These are phyloP conservation scores for Thumatha senex DNA, from an alignment of 2,888 invertebrate genomes.

Conservation along the genomic window DNA sequence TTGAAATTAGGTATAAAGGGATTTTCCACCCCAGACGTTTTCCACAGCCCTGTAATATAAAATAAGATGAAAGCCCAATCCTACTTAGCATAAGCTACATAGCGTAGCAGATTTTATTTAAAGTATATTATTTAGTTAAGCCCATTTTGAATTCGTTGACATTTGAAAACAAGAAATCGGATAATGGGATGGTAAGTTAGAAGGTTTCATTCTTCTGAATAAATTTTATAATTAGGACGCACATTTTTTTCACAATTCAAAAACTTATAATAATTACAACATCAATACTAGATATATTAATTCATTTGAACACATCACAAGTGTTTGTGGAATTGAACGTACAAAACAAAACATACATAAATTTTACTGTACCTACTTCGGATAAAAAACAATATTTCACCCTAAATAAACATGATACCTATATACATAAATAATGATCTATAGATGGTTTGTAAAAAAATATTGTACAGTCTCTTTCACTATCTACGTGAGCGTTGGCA, in stretches of 20 bases:
- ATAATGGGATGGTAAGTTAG: slow-evolving; percentile 17
- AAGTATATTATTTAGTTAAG: slow-evolving; percentile 40
- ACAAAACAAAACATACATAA: too few species aligned
- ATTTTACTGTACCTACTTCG: too few species aligned
- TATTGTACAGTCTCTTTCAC: too few species aligned
- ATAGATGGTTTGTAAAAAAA: too few species aligned
- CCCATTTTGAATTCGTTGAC: slow-evolving; percentile 45
- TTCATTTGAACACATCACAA: too few species aligned
- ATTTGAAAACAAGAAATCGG: slow-evolving; percentile 37
- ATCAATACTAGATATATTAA: background rate
- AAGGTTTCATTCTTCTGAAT: background rate
- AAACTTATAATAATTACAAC: background rate
- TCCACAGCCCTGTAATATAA: slow-evolving; percentile 55
- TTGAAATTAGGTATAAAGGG: slow-evolving; percentile 37
- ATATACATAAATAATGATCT: too few species aligned
- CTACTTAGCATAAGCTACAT: slow-evolving; percentile 62
- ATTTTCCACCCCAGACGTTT: slow-evolving; percentile 38
- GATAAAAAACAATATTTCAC: background rate
- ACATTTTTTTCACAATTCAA: background rate
- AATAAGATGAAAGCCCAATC: slow-evolving; percentile 62
- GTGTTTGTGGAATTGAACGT: background rate
- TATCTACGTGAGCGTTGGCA: slow-evolving; percentile 3
- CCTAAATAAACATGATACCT: background rate
- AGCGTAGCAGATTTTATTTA: slow-evolving; percentile 47
- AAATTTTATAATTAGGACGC: background rate